Evolutionary conservation across 2,888 invertebrate species (phyloP), one percentile per base, ranked within the genome.

Genomic region (Platycheirus rosarum): DNA sequence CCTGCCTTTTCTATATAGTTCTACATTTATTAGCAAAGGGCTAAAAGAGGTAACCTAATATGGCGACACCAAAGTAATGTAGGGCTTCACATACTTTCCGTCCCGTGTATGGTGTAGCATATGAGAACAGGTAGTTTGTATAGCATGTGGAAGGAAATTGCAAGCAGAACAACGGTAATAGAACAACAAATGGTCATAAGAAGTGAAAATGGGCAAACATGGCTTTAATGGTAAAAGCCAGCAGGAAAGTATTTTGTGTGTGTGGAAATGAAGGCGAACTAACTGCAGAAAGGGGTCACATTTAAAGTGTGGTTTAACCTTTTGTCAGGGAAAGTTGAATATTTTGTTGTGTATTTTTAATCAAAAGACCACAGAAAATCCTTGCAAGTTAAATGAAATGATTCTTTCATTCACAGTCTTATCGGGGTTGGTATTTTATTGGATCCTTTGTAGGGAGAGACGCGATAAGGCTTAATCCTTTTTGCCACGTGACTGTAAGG

Each of bases 261-360:
- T 53, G 70, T 20, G 55, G 44, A 73, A 78, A 65, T 60, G 71
- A 37, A 71, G 66, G 62, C 71, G 62, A 82, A 53, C 75, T 76
- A 55, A 71, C 62, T 71, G 18, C 42, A 44, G 66, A 77, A 82
- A 73, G 77, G 82, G 82, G 77, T 77, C 77, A 82, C 77, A 63
- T 82, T 82, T 77, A 77, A 82, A 82, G 77, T 82, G 82, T 77
- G 71, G 77, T 77, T 82, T 82, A 82, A 82, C 82, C 80, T 82
- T 82, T 76, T 69, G 55, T 42, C 16, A n/a, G n/a, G 32, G 14
- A 26, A 2, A 18, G 53, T 65, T 73, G 55, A 55, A 55, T 55
- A 37, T 68, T 51, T 68, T 63, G 63, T 53, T 76, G 66, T 68
- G 44, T 29, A 77, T 63, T 73, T 77, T 73, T 77, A 63, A 76